Base-by-base conservation (phyloP, 1,140 invertebrate species). In the Cyrtorhinus lividipennis region DNA sequence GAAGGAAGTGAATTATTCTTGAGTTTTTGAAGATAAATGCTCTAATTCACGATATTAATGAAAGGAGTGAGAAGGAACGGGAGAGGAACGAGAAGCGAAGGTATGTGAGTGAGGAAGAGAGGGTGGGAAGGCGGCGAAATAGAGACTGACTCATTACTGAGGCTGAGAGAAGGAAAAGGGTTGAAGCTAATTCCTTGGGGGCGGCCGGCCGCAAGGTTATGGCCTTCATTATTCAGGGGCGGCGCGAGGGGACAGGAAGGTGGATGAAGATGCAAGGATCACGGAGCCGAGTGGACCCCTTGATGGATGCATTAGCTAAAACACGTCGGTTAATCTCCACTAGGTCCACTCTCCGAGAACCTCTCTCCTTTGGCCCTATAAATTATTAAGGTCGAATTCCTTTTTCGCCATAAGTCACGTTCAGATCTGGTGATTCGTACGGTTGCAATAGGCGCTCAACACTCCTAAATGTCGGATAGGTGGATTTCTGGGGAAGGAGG, bases 21-120 rank as follows among this genome's bases (percentile, higher is more conserved):
- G 48, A 53, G 48, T 53, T 53, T 44, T 53, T 53, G 48, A 22
- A 53, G 48, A 53, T 53, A 53, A 53, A 53, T 53, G 48, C 48
- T 53, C 48, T 53, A 53, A 53, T 53, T 53, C 48, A 5, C 10
- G 48, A 53, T 53, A 53, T 53, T 15, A 53, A 53, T 53, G 48
- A 53, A 53, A 53, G 5, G 8, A 5, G 5, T 53, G 48, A 22
- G 5, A 5, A 22, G 48, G 12, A 20, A 20, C 3, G 48, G 18
- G 8, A 22, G 12, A 22, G 48, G 20, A n/a, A n/a, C n/a, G n/a
- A n/a, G n/a, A n/a, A n/a, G n/a, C n/a, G n/a, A n/a, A n/a, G n/a
- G n/a, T n/a, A n/a, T n/a, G 20, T 5, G 48, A 20, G 8, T 15
- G 12, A 20, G 20, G 18, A 20, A 22, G 5, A 53, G 48, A 10